Base-by-base conservation (phyloP, 2,888 invertebrate species). In the Zaprionus bogoriensis region DNA sequence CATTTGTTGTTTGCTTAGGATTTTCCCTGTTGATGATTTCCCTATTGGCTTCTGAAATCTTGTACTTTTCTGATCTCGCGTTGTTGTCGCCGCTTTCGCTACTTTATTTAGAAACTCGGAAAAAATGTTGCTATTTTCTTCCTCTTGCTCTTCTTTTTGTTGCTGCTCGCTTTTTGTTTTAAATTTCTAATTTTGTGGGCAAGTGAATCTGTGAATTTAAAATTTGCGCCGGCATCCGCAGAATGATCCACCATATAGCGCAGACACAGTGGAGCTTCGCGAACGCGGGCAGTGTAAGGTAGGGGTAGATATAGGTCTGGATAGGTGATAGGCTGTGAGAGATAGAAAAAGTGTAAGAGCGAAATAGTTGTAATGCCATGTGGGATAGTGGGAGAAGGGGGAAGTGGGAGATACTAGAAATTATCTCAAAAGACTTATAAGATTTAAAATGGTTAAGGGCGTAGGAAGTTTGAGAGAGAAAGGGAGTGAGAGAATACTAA, bases 101-200 rank as follows among this genome's bases (percentile, higher is more conserved):
- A 79, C 86, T 82, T 85, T 74, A 75, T 74, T 82, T 79, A 79
- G 73, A 75, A 42, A 62, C 79, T 63, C n/a, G n/a, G 69, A 86
- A 68, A 82, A 36, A 79, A 80, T 86, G 66, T 63, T 82, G 72
- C 66, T 67, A 63, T 77, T 68, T 76, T 66, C 47, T 47, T 67
- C 53, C 44, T 53, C 36, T 25, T 57, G 36, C 38, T 58, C 64
- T 39, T 65, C 54, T n/a, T 46, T 39, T 17, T 48, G 30, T 38
- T 72, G 50, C 14, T 53, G 25, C 50, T 53, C 7, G 36, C 44
- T 39, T 52, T 67, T 57, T 75, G 76, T 62, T 83, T 84, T 69
- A 81, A 82, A 75, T 86, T 82, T 82, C 87, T 86, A 86, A 82
- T 82, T 82, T 82, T 83, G 81, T 82, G 86, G 87, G 81, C 87